These are phyloP conservation scores for Meganola albula DNA, from an alignment of 2,888 invertebrate genomes.

Conservation along the genomic window DNA sequence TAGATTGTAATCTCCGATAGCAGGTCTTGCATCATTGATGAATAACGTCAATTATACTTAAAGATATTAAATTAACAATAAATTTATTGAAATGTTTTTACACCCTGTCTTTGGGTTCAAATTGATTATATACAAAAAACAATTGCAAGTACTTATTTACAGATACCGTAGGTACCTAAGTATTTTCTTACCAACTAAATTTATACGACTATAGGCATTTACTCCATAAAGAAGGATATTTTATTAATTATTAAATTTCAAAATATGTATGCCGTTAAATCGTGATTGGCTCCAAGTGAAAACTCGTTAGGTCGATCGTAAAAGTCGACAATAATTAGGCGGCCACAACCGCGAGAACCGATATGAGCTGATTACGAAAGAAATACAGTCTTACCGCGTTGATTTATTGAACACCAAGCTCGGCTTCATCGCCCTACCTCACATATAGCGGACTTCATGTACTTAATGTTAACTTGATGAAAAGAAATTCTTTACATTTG, in stretches of 20 bases:
- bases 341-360: constrained; percentile 67
- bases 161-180: too few species aligned
- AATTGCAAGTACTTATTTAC: too few species aligned
- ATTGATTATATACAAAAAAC: too few species aligned
- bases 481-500: constrained; percentile 58
- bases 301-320: constrained; percentile 74
- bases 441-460: constrained; percentile 41
- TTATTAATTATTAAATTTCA: constrained; percentile 61
- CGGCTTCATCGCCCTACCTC: constrained; percentile 49
- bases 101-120: too few species aligned
- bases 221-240: constrained; percentile 22
- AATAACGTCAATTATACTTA: neutral
- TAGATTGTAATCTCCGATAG: constrained; percentile 15
- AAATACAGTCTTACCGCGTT: constrained; percentile 72
- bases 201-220: too few species aligned
- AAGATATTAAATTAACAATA: neutral
- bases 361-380: constrained; percentile 77
- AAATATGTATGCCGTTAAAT: constrained; percentile 66
- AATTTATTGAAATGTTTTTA: too few species aligned
- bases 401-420: constrained; percentile 57
- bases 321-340: constrained; percentile 77
- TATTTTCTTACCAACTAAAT: too few species aligned
- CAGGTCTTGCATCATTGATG: constrained; percentile 10
- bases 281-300: constrained; percentile 75
- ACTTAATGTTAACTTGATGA: constrained; percentile 56